Percentiles rank a stretch among this genome's conserved stretches.
phyloP scores from a whole-genome alignment of 2,797 vertebrate species.

The Moxostoma hubbsi region DNA sequence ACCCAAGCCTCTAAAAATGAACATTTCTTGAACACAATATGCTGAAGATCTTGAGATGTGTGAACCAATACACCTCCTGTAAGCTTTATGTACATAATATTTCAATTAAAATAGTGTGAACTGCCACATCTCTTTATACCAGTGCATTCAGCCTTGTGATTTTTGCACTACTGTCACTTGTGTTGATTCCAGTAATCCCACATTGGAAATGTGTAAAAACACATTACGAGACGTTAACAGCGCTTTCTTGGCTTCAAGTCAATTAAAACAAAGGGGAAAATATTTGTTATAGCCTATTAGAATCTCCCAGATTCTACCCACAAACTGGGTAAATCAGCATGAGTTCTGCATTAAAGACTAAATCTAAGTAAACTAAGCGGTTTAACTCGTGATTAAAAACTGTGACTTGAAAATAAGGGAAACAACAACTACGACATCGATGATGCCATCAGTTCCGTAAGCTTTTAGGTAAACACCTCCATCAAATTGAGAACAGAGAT shows the following conservation, averaged over 20 bases:
- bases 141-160: neutral
- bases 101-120: neutral
- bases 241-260: slow-evolving; percentile 19
- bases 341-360: slow-evolving; percentile 44
- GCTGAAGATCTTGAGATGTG: neutral
- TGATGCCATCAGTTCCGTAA: neutral
- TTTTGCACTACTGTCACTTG: slow-evolving; percentile 7
- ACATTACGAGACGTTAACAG: slow-evolving; percentile 30
- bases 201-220: slow-evolving; percentile 23
- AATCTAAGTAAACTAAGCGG: slow-evolving; percentile 52
- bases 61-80: neutral
- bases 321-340: slow-evolving; percentile 33
- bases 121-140: neutral
- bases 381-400: slow-evolving; percentile 52
- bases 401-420: slow-evolving; percentile 31
- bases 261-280: slow-evolving; percentile 2
- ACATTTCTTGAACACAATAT: neutral
- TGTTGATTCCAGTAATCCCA: slow-evolving; percentile 40
- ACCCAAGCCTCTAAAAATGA: too few relatives aligned
- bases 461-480: neutral
- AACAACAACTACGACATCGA: slow-evolving; percentile 11
- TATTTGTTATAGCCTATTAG: slow-evolving; percentile 12
- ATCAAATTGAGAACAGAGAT: neutral
- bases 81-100: too few relatives aligned
- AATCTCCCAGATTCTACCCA: slow-evolving; percentile 27